Evolutionary conservation across 53 echinoderm and acorn worm genomes (phyloP), one percentile per base, ranked within the genome.

Genomic region (Luidia sarsii): DNA sequence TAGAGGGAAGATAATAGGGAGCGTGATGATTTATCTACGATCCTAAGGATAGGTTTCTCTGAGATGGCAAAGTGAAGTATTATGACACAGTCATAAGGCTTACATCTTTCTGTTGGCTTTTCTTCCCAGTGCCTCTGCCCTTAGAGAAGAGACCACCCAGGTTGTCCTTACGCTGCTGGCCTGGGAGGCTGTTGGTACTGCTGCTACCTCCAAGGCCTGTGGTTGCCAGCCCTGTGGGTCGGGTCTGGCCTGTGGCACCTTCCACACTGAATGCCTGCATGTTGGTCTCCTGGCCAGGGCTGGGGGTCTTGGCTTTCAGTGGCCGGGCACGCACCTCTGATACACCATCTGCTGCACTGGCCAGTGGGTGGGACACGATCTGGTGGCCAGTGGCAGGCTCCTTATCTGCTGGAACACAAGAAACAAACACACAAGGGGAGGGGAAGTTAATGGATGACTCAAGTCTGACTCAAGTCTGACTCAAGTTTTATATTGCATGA

Each of bases 301-400:
- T 77, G 18, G 61, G 3, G 6, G 74, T 39, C 37, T 77, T 74
- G 50, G 71, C 82, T 67, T 82, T 86, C 3, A 90, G 83, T 23
- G 86, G 79, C 51, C 81, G 67, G 1, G 51, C 80, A 43, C 68
- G 66, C 57, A 94, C 89, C 66, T 85, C 90, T 50, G 84, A 35
- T 32, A 87, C 82, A 10, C 61, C 45, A 59, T 90, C 88, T n/a
- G 71, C 51, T 16, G 77, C 33, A n/a, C 62, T 39, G 7, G 90
- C 90, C 23, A 93, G 82, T 6, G 93, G 93, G 50, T 93, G 93
- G 43, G 90, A 77, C 1, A 61, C 20, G 9, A 57, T 23, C 1
- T 29, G 20, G 15, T 43, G 29, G 59, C 46, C 20, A 46, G 77
- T 9, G 11, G 77, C 11, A 46, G 59, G 57, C 35, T 11, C 45